Base-by-base conservation (phyloP, 2,113 vertebrate genomes). In the Podiceps cristatus region DNA sequence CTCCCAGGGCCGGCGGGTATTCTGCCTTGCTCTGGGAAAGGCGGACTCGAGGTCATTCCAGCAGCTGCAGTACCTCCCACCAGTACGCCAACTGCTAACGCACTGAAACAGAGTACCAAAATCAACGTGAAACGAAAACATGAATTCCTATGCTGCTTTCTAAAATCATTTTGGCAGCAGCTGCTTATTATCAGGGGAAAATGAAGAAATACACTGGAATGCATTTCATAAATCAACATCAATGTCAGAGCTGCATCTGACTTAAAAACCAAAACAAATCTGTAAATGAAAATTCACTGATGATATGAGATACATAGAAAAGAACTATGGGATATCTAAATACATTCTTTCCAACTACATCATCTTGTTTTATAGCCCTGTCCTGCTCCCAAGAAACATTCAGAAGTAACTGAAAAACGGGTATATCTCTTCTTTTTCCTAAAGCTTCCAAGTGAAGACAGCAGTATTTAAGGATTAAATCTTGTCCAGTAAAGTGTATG, bases 61-160 rank as follows among this genome's bases (percentile, higher is more conserved):
- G 25, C 53, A 59, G 49, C 44, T 19, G 68, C 42, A 2, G 23
- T 6, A 2, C 2, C 18, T 47, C 20, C 19, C 71, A 6, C 12
- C 47, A 8, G 47, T 1, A 2, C 0, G 18, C 19, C 75, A 8
- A 5, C 3, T 10, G 50, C 37, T 64, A 35, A 9, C 2, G 7
- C 33, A 3, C 47, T 2, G 14, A 42, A 52, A 33, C 13, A 7
- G 14, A 55, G 58, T 11, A 17, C 52, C 52, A 11, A 77, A 42
- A 19, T 2, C 73, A 7, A 16, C 7, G 9, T 2, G 47, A 42
- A 91, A 35, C 25, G 13, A n/a, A 49, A 49, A 8, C 4, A 13
- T 0, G 5, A 75, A 35, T 37, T 69, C 20, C 29, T 23, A 3
- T 8, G 29, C 5, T 33, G 31, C 7, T 53, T 35, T n/a, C 87